Percentiles rank a stretch among this genome's conserved stretches.
These are phyloP conservation scores for Ambastaia sidthimunki DNA, from an alignment of 2,797 vertebrate species.

Conservation along the genomic window DNA sequence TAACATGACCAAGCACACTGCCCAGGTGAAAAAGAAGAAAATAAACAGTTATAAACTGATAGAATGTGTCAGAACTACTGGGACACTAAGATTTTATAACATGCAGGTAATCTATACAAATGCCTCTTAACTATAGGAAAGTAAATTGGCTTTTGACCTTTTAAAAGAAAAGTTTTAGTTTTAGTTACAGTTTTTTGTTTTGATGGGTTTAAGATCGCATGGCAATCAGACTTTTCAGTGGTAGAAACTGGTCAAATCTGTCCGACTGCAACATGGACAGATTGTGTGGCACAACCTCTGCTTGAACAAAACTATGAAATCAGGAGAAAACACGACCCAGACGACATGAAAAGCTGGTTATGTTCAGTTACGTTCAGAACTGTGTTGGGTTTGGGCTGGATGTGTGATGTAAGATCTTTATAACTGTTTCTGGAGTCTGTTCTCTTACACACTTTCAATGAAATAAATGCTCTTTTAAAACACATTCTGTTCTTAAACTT, in stretches of 20 bases:
- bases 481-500: background rate
- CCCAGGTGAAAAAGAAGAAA: slow-evolving; percentile 8
- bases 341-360: background rate
- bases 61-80: background rate
- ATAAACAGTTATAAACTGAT: background rate
- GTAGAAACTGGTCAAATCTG: background rate
- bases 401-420: background rate
- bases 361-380: background rate
- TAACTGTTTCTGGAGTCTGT: background rate
- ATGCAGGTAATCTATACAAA: background rate
- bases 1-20: background rate
- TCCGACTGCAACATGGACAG: background rate
- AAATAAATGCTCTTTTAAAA: background rate
- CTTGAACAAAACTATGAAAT: background rate
- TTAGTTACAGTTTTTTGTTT: background rate
- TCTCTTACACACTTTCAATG: background rate
- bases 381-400: background rate
- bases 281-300: background rate
- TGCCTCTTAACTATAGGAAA: background rate
- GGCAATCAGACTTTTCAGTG: background rate
- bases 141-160: background rate
- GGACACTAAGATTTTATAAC: background rate
- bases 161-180: background rate
- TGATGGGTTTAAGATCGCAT: background rate
- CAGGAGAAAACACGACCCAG: background rate